Percentiles rank a stretch among this genome's conserved stretches.
These are phyloP conservation scores for Pelagia noctiluca DNA, from an alignment of 30 jellyfish, hydroid and myxozoan genomes.

Conservation along the genomic window DNA sequence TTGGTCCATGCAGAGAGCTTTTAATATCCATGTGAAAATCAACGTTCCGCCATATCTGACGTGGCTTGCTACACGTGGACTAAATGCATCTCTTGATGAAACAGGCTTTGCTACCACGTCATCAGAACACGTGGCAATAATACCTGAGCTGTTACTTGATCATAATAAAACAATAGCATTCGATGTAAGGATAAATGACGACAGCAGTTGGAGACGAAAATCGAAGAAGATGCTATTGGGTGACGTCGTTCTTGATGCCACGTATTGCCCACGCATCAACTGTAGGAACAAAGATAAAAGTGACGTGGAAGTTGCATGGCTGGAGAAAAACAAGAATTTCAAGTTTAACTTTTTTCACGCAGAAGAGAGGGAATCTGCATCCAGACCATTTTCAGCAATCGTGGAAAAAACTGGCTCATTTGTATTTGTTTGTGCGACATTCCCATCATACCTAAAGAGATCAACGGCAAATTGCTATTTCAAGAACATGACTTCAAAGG, in stretches of 20 bases:
- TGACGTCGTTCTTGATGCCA: constrained; percentile 24
- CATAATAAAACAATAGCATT: not conserved
- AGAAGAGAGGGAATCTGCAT: not conserved
- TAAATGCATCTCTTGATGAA: constrained; percentile 28
- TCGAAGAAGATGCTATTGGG: not conserved
- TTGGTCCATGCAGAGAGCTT: constrained; percentile 34
- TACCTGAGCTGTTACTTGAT: constrained; percentile 22
- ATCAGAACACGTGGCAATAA: constrained; percentile 20
- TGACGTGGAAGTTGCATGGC: not conserved
- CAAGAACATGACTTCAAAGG: not conserved
- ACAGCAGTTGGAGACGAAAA: constrained; percentile 4
- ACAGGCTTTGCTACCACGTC: not conserved
- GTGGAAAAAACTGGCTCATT: not conserved
- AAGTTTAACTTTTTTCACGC: not conserved
- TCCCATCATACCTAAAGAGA: not conserved
- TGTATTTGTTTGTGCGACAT: not conserved
- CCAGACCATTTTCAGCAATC: not conserved
- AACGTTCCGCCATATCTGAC: constrained; percentile 52
- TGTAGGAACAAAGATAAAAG: constrained; percentile 14
- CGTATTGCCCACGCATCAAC: constrained; percentile 24
- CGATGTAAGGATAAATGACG: constrained; percentile 11
- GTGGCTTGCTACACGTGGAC: constrained; percentile 18
- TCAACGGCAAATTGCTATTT: constrained; percentile 11
- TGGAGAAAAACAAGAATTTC: constrained; percentile 16
- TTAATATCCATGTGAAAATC: constrained; percentile 13